A percentile compares a stretch with the other conserved stretches of the same genome.
These are phyloP conservation scores for Anolis carolinensis DNA, from an alignment of 2,113 vertebrate species.

Conservation along the genomic window DNA sequence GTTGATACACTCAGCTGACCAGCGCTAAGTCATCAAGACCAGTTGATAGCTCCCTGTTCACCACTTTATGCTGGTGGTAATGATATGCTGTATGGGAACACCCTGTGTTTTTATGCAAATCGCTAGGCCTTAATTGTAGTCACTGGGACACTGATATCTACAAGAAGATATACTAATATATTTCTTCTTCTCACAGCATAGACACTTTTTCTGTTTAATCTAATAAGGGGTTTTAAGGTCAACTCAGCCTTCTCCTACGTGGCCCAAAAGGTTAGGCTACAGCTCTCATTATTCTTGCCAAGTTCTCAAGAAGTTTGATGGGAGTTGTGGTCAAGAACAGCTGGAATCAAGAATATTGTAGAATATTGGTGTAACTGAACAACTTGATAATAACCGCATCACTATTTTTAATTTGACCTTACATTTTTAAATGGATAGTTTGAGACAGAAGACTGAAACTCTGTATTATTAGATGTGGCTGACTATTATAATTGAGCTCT, in stretches of 20 bases:
- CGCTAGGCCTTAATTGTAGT: neutral
- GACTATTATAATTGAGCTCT: no score
- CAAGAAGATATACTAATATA: conserved; percentile 1
- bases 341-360: neutral
- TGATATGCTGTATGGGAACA: neutral
- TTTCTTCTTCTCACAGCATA: neutral
- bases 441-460: neutral
- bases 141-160: conserved; percentile 7
- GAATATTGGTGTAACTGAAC: neutral
- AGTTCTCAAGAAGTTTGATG: neutral
- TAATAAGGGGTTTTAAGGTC: neutral
- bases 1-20: neutral
- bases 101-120: neutral
- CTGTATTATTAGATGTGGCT: no score
- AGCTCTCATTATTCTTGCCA: neutral
- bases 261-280: neutral
- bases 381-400: neutral
- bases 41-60: no score
- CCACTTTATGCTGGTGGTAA: no score
- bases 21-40: no score
- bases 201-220: neutral
- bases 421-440: conserved; percentile 7
- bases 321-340: neutral
- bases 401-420: neutral
- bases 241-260: neutral